Percentiles rank a stretch among this genome's conserved stretches.
These are phyloP conservation scores for Trididemnum nubilum DNA, from an alignment of 23 tunicate genomes.

Conservation along the genomic window DNA sequence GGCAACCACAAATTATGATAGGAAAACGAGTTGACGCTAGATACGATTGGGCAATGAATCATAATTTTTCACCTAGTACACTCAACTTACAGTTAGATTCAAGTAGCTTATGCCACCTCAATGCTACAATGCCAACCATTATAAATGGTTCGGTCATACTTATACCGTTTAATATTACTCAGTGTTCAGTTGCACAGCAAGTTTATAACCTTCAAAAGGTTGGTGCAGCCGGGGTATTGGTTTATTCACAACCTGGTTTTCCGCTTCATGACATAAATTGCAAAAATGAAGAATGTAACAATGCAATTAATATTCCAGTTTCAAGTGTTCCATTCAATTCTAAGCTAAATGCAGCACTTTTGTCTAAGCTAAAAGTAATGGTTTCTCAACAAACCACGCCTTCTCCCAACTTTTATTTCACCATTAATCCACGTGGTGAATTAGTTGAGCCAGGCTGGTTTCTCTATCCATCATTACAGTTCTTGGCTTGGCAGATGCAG, in stretches of 20 bases:
- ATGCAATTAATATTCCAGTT: slow-evolving; percentile 40
- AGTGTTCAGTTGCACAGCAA: slow-evolving; percentile 44
- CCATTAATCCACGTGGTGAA: slow-evolving; percentile 50
- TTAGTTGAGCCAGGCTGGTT: slow-evolving; percentile 61
- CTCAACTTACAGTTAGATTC: background rate
- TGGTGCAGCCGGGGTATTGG: slow-evolving; percentile 56
- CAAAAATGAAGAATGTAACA: slow-evolving; percentile 38
- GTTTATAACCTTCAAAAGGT: slow-evolving; percentile 34
- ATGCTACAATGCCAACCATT: no score
- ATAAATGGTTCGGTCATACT: slow-evolving; percentile 34
- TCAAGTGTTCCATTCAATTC: slow-evolving; percentile 36
- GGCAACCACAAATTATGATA: background rate
- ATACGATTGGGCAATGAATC: slow-evolving; percentile 63
- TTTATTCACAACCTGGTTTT: slow-evolving; percentile 36
- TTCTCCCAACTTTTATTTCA: slow-evolving; percentile 54
- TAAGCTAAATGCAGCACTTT: background rate
- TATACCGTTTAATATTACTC: background rate
- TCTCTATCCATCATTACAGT: slow-evolving; percentile 59
- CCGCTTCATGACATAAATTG: slow-evolving; percentile 56
- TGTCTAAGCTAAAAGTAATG: background rate
- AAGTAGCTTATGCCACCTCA: background rate
- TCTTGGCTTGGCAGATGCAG: slow-evolving; percentile 70
- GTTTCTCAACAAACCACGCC: slow-evolving; percentile 40
- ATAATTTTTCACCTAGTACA: slow-evolving; percentile 28
- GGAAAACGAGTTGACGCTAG: slow-evolving; percentile 55